A percentile compares a stretch with the other conserved stretches of the same genome.
Evolutionary conservation across 2,797 vertebrate species (phyloP).

Genomic region (Hapalemur alaotrensis): DNA sequence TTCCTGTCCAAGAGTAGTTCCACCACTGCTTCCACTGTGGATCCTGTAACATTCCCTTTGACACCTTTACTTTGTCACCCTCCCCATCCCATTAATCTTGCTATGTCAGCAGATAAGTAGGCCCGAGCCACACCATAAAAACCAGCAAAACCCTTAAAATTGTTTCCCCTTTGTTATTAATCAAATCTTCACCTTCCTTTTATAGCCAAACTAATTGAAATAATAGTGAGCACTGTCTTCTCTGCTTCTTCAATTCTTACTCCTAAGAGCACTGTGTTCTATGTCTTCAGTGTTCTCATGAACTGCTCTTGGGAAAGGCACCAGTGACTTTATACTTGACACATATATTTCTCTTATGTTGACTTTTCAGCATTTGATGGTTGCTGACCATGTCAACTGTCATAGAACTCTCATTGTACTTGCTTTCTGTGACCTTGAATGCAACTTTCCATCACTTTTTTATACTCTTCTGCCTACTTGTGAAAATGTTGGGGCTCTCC

Average conservation of each 20-base stretch:
- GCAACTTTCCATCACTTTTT: neutral
- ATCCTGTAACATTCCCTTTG: neutral
- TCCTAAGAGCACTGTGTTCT: neutral
- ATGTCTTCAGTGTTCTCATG: neutral
- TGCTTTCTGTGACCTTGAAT: neutral
- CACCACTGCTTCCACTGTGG: neutral
- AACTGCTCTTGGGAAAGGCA: neutral
- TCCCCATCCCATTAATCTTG: neutral
- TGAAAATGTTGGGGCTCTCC: neutral
- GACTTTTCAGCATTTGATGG: conserved; percentile 7
- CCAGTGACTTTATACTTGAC: neutral
- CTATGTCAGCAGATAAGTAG: neutral
- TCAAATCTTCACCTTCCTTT: neutral
- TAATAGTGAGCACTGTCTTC: neutral
- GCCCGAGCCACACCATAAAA: neutral
- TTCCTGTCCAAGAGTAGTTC: neutral
- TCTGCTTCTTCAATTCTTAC: neutral
- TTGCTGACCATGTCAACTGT: neutral
- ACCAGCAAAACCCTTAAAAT: neutral
- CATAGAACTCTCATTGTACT: neutral
- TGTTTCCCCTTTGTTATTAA: neutral
- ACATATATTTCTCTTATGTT: neutral
- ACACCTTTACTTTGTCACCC: neutral
- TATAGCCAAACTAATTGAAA: neutral
- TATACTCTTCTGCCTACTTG: neutral